Percentiles rank a stretch among this genome's conserved stretches.
Conservation (phyloP, 2,113 vertebrate genomes). For the Pica pica region DNA sequence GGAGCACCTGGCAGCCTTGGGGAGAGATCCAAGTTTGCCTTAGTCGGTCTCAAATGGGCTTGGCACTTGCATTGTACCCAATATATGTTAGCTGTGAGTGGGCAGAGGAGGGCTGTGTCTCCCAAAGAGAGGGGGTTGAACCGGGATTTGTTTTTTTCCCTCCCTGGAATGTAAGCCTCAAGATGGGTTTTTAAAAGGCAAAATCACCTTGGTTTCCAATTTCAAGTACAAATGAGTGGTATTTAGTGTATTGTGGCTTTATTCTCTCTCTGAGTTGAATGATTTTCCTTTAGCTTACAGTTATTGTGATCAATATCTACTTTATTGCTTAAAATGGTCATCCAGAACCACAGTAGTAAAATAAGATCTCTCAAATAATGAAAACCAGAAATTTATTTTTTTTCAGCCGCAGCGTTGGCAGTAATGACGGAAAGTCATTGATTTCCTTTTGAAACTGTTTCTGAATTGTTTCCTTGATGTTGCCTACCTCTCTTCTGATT, state of each 20-base stretch:
- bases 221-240: background rate
- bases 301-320: background rate
- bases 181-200: background rate
- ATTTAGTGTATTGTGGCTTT: background rate
- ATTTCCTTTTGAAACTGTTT: conserved; percentile 10
- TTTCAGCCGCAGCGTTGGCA: background rate
- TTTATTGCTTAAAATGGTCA: background rate
- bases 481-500: background rate
- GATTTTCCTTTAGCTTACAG: background rate
- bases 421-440: background rate
- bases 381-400: background rate
- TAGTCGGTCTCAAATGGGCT: fast-evolving
- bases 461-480: background rate
- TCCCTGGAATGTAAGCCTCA: background rate
- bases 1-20: background rate
- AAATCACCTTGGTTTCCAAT: background rate
- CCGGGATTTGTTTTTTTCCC: background rate
- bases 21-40: background rate
- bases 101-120: background rate
- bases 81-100: background rate
- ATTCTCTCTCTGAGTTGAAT: background rate
- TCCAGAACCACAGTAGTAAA: conserved; percentile 5
- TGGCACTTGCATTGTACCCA: background rate
- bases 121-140: background rate
- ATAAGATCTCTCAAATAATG: background rate